These are phyloP conservation scores for Hylaeus volcanicus DNA, from an alignment of 1,140 invertebrate genomes.

Conservation along the genomic window DNA sequence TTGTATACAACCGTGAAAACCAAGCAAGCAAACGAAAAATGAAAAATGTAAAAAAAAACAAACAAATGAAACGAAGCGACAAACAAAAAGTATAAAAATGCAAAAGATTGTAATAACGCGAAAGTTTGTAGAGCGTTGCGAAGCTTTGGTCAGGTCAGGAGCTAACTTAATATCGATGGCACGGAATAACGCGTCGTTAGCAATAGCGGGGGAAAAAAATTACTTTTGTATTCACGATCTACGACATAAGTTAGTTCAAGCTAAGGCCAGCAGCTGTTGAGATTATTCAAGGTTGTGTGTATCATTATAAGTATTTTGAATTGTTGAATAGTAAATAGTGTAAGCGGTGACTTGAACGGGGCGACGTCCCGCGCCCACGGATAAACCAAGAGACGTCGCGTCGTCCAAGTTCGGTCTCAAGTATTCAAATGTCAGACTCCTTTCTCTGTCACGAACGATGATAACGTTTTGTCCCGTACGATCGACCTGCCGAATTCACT, in stretches of 20 bases:
- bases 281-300: slow-evolving; percentile 81
- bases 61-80: background rate
- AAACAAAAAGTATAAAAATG: slow-evolving; percentile 6
- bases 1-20: slow-evolving; percentile 62
- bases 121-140: slow-evolving; percentile 2
- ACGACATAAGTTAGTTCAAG: slow-evolving; percentile 73
- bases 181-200: slow-evolving; percentile 33
- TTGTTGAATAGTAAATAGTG: slow-evolving; percentile 79
- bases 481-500: slow-evolving; percentile 42
- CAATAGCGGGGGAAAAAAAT: slow-evolving; percentile 57
- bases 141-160: slow-evolving; percentile 37
- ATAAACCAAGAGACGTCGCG: slow-evolving; percentile 36
- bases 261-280: slow-evolving; percentile 79
- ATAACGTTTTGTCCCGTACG: slow-evolving; percentile 36
- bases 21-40: background rate
- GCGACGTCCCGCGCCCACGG: slow-evolving; percentile 34
- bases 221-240: slow-evolving; percentile 73
- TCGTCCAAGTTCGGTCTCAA: slow-evolving; percentile 49
- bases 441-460: slow-evolving; percentile 27
- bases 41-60: background rate
- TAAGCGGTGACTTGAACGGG: slow-evolving; percentile 60
- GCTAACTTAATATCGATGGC: slow-evolving; percentile 38
- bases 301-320: slow-evolving; percentile 80
- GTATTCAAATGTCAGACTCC: slow-evolving; percentile 50
- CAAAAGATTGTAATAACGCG: background rate